Conservation (phyloP, 2,888 invertebrate species). For the Carabus problematicus region DNA sequence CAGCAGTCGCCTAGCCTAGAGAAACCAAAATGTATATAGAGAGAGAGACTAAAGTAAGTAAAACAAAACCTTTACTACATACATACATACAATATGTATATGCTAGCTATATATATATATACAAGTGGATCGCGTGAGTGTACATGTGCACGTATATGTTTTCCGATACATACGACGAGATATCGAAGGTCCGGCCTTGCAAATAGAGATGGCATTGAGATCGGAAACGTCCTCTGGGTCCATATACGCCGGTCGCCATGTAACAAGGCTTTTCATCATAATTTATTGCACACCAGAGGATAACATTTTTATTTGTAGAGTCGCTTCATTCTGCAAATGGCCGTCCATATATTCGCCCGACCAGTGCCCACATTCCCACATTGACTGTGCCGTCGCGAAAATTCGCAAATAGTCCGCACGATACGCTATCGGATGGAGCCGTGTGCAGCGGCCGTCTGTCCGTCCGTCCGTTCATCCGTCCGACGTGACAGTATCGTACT, state of each 20-base stretch:
- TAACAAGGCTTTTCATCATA: constrained; percentile 55
- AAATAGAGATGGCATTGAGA: constrained; percentile 24
- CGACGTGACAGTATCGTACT: not conserved
- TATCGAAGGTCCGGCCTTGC: constrained; percentile 26
- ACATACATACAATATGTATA: too few species aligned
- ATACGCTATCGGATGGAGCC: constrained; percentile 46
- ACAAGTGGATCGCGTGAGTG: too few species aligned
- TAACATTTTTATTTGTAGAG: constrained; percentile 57
- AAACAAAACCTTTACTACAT: too few species aligned
- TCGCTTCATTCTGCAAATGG: constrained; percentile 55
- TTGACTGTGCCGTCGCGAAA: constrained; percentile 42
- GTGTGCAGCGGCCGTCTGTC: constrained; percentile 43
- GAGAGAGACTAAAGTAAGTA: too few species aligned
- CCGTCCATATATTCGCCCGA: constrained; percentile 52
- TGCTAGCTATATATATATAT: too few species aligned
- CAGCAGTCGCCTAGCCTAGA: too few species aligned
- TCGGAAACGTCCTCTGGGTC: constrained; percentile 8
- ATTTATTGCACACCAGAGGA: constrained; percentile 55
- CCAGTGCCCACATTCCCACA: not conserved
- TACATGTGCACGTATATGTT: too few species aligned
- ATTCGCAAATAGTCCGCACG: constrained; percentile 52
- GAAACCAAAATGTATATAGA: too few species aligned
- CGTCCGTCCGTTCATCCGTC: constrained; percentile 8
- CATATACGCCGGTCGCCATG: constrained; percentile 16
- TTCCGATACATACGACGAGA: not conserved